Evolutionary conservation across 1,140 invertebrate species (phyloP).

Genomic region (Sycobia sp.): DNA sequence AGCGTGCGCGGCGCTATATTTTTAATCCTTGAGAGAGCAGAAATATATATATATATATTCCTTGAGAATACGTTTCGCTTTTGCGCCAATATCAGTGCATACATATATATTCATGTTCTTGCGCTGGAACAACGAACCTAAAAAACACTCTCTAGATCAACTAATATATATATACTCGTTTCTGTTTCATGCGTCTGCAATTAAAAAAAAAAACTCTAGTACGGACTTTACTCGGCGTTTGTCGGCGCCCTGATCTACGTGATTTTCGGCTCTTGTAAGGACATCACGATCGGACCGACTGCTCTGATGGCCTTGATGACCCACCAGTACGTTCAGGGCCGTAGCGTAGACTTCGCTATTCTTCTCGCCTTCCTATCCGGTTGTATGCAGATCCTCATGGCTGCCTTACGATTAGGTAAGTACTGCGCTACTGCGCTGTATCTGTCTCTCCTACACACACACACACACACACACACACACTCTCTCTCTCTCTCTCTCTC

Average conservation of each 20-base stretch:
- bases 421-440: not conserved
- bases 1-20: too few species aligned
- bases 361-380: slow-evolving; percentile 84
- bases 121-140: too few species aligned
- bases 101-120: too few species aligned
- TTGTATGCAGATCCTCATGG: slow-evolving; percentile 82
- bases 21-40: too few species aligned
- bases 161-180: too few species aligned
- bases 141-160: too few species aligned
- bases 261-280: slow-evolving; percentile 87
- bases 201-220: too few species aligned
- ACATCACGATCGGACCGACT: slow-evolving; percentile 88
- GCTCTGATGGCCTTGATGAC: slow-evolving; percentile 85
- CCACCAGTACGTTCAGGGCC: slow-evolving; percentile 71
- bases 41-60: too few species aligned
- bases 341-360: slow-evolving; percentile 79
- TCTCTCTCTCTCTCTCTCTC: too few species aligned
- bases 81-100: too few species aligned
- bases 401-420: slow-evolving; percentile 77
- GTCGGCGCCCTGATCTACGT: slow-evolving; percentile 91
- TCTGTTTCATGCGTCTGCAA: too few species aligned
- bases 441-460: not conserved
- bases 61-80: too few species aligned
- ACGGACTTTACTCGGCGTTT: slow-evolving; percentile 91
- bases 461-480: not conserved